A percentile compares a stretch with the other conserved stretches of the same genome.
Evolutionary conservation across 2,888 invertebrate species (phyloP).

Genomic region (Portevinia maculata): DNA sequence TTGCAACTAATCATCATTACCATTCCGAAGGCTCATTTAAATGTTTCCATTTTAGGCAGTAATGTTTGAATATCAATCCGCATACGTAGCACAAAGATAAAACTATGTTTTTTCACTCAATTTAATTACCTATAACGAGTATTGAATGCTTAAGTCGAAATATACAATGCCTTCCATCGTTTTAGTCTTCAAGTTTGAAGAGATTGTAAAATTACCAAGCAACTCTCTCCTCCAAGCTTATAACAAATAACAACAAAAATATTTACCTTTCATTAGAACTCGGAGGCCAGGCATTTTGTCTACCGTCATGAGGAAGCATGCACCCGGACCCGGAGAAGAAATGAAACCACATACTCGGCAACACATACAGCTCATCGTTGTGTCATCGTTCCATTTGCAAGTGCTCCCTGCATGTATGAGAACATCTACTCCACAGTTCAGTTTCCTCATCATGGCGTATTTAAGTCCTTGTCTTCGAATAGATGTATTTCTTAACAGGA

Average conservation of each 20-base stretch:
- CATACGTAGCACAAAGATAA: too few species aligned
- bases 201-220: slow-evolving; percentile 22
- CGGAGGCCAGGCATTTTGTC: slow-evolving; percentile 19
- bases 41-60: too few species aligned
- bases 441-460: slow-evolving; percentile 46
- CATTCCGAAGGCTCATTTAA: too few species aligned
- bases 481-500: slow-evolving; percentile 68
- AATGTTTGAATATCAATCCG: too few species aligned
- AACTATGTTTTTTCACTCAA: too few species aligned
- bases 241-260: slow-evolving; percentile 56
- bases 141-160: slow-evolving; percentile 28
- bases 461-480: slow-evolving; percentile 68
- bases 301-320: slow-evolving; percentile 22
- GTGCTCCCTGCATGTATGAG: neutral
- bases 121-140: slow-evolving; percentile 43
- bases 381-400: neutral
- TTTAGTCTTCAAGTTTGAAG: neutral
- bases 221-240: slow-evolving; percentile 30
- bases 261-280: slow-evolving; percentile 69
- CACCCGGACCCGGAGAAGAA: slow-evolving; percentile 16
- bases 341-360: slow-evolving; percentile 38
- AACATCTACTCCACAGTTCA: slow-evolving; percentile 2
- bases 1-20: too few species aligned
- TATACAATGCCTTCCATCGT: slow-evolving; percentile 3
- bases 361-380: slow-evolving; percentile 19